Evolutionary conservation across 2,797 vertebrate species (phyloP).

Genomic region (Euphonia xanthogaster): DNA sequence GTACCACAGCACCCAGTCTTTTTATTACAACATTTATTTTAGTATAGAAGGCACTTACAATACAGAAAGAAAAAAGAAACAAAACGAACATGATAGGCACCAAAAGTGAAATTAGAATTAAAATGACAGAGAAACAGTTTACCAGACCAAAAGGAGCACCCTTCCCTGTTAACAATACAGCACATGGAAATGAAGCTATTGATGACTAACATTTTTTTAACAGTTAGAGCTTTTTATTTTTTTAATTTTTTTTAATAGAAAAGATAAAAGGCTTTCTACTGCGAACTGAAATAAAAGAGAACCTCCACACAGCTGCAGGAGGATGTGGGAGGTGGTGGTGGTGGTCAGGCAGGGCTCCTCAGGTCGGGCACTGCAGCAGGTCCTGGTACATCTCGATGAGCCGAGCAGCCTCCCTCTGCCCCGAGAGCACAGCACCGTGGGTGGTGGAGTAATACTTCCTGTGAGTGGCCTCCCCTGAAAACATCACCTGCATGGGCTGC

Average conservation of each 20-base stretch:
- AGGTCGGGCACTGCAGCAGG: constrained; percentile 85
- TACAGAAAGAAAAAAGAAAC: constrained; percentile 69
- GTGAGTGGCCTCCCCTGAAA: constrained; percentile 97
- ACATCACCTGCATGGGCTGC: constrained; percentile 97
- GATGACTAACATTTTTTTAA: constrained; percentile 80
- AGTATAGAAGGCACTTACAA: constrained; percentile 98
- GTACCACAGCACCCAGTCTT: not conserved
- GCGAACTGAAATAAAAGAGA: constrained; percentile 62
- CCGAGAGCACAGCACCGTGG: constrained; percentile 98
- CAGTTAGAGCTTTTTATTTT: constrained; percentile 71
- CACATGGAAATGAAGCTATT: constrained; percentile 79
- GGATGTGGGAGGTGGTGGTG: constrained; percentile 84
- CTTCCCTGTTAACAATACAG: constrained; percentile 79
- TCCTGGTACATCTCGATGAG: constrained; percentile 96
- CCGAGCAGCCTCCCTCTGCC: constrained; percentile 93
- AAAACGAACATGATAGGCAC: constrained; percentile 67
- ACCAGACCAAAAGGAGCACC: constrained; percentile 78
- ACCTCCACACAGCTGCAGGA: constrained; percentile 65
- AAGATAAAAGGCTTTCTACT: constrained; percentile 79
- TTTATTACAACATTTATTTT: constrained; percentile 85
- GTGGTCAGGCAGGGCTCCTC: constrained; percentile 78
- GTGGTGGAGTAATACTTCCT: constrained; percentile 99
- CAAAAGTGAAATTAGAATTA: constrained; percentile 66
- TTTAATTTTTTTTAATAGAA: constrained; percentile 38
- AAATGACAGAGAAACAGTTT: constrained; percentile 66